Conservation (phyloP, 2,888 invertebrate genomes). For the Synanthedon andrenaeformis region DNA sequence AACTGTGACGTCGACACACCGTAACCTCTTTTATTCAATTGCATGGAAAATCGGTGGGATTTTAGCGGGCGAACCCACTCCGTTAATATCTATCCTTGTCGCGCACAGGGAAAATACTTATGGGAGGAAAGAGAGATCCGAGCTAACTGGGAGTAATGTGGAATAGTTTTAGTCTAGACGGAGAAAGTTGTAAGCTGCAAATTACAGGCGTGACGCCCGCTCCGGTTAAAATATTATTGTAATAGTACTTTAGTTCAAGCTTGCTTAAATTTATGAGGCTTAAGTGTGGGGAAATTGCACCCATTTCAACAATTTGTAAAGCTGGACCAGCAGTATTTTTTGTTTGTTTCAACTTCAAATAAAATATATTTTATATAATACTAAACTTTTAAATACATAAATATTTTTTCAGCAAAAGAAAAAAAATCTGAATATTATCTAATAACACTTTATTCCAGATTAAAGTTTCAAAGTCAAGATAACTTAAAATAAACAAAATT, state of each 20-base stretch:
- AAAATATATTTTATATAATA: no score
- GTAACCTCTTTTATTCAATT: constrained; percentile 62
- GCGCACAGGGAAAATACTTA: constrained; percentile 5
- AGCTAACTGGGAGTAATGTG: constrained; percentile 56
- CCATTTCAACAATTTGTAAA: constrained; percentile 13
- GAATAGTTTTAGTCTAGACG: constrained; percentile 66
- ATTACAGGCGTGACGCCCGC: constrained; percentile 42
- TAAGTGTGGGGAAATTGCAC: constrained; percentile 16
- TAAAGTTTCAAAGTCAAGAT: no score
- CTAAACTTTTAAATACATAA: no score
- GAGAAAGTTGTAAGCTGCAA: constrained; percentile 47
- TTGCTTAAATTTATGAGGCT: constrained; percentile 38
- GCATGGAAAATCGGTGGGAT: constrained; percentile 61
- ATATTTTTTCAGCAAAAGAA: no score
- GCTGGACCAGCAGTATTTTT: constrained; percentile 5
- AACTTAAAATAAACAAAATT: no score
- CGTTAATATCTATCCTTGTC: constrained; percentile 21
- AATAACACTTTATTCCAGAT: no score
- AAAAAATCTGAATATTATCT: no score
- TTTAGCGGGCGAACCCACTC: constrained; percentile 38
- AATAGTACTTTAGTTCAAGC: constrained; percentile 34
- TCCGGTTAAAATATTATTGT: constrained; percentile 43
- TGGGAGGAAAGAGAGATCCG: constrained; percentile 24
- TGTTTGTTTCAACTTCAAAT: no score
- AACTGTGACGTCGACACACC: constrained; percentile 47